Base-by-base conservation (phyloP, 2,888 invertebrate genomes). In the Stomorhina lunata region DNA sequence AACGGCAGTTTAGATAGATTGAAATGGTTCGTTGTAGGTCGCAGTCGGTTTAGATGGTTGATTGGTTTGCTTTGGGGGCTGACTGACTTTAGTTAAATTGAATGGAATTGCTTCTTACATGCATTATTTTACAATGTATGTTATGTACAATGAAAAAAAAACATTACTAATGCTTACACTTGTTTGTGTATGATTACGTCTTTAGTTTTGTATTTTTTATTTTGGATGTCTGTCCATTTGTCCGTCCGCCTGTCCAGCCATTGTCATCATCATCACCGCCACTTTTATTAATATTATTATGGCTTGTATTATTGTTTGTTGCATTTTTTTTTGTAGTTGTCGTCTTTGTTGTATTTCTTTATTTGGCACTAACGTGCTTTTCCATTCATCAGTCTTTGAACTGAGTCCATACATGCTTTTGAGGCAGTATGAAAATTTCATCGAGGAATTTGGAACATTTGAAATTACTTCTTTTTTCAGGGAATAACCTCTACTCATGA, bases 81-180 rank as follows among this genome's bases (percentile, higher is more conserved):
- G 57, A 32, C 29, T 34, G 71, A 65, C 48, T 79, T 79, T 29
- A 72, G 71, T 50, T 76, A 59, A 63, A 80, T 80, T 75, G 68
- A 75, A 80, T 75, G 57, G n/a, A 68, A 55, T 72, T 61, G 57
- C 66, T 29, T 68, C 40, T 71, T 59, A 63, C 57, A 57, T 66
- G 48, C 57, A 17, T 27, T 48, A 45, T 55, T n/a, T 72, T 79
- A 50, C 29, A 69, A 53, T 57, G 22, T 32, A 27, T 45, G 3
- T 25, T 50, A 40, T 25, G 4, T 34, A 63, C 29, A 40, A 55
- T n/a, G n/a, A 66, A 68, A 2, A 40, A 40, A 40, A 40, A 32
- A n/a, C 10, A 53, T 25, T 7, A 57, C 7, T 9, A 29, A 22
- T 22, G n/a, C 59, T 25, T 66, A 29, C 63, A 76, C 59, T 77